Conservation (phyloP, 2,113 vertebrate genomes). For the Platysteira castanea region DNA sequence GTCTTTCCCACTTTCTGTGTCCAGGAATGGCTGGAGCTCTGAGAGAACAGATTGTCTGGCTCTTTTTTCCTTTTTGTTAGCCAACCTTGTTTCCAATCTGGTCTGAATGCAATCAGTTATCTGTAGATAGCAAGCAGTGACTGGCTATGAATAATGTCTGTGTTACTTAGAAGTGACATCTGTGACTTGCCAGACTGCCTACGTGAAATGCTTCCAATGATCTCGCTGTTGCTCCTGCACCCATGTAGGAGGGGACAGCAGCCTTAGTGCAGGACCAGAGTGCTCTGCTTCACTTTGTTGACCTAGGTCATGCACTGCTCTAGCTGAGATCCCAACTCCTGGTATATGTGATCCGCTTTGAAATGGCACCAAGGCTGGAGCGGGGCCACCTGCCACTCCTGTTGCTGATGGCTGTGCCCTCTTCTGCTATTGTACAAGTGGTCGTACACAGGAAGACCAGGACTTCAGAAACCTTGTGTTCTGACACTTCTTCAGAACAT, state of each 20-base stretch:
- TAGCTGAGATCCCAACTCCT: neutral
- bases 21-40: constrained; percentile 19
- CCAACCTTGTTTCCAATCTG: constrained; percentile 53
- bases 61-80: neutral
- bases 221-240: neutral
- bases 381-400: fast-evolving
- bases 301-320: neutral
- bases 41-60: constrained; percentile 46
- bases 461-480: neutral
- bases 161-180: constrained; percentile 52
- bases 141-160: constrained; percentile 61
- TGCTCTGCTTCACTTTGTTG: neutral
- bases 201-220: constrained; percentile 47
- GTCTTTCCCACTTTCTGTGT: constrained; percentile 1
- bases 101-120: constrained; percentile 52
- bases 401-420: neutral
- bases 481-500: neutral
- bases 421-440: fast-evolving
- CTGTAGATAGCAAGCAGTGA: constrained; percentile 48
- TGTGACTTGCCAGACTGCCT: constrained; percentile 63
- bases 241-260: neutral
- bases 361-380: neutral
- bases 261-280: neutral
- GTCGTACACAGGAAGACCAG: neutral
- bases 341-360: fast-evolving